A percentile compares a stretch with the other conserved stretches of the same genome.
phyloP scores from a whole-genome alignment of 2,888 invertebrate species.

The Pyrocoelia pectoralis region DNA sequence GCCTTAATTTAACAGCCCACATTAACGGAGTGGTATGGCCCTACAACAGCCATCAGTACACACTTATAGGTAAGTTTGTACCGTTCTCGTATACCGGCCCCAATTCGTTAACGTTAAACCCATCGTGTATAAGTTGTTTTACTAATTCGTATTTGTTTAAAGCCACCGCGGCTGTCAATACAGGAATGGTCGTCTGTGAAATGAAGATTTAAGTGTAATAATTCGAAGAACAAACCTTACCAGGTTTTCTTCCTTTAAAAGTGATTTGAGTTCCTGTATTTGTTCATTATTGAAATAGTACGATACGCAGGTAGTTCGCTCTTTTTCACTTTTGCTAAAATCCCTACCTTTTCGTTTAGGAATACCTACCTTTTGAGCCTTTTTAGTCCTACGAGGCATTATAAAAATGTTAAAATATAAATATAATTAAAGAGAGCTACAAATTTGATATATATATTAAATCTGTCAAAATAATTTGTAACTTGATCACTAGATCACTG shows the following conservation, averaged over 20 bases:
- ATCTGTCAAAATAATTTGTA: slow-evolving; percentile 13
- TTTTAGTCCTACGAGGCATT: slow-evolving; percentile 43
- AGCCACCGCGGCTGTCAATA: slow-evolving; percentile 53
- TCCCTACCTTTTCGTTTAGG: slow-evolving; percentile 29
- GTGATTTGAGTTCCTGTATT: slow-evolving; percentile 41
- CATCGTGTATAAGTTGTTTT: slow-evolving; percentile 51
- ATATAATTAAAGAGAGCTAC: slow-evolving; percentile 15
- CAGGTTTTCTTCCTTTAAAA: slow-evolving; percentile 52
- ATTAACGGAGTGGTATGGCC: slow-evolving; percentile 55
- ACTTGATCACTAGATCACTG: too few species aligned
- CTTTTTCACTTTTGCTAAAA: slow-evolving; percentile 20
- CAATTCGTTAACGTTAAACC: slow-evolving; percentile 49
- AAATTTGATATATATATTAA: slow-evolving; percentile 21
- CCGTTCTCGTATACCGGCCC: slow-evolving; percentile 52
- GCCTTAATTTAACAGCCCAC: slow-evolving; percentile 57
- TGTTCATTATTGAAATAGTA: slow-evolving; percentile 43
- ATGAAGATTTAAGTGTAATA: background rate
- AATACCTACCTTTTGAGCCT: slow-evolving; percentile 40
- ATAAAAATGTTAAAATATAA: slow-evolving; percentile 21
- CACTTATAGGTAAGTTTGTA: too few species aligned
- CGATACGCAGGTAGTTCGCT: too few species aligned
- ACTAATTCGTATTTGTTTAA: slow-evolving; percentile 54
- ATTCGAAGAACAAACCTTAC: slow-evolving; percentile 43
- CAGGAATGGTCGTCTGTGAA: slow-evolving; percentile 37
- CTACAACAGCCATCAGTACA: too few species aligned